Evolutionary conservation across 2,113 vertebrate species (phyloP).

Genomic region (Telmatochromis sp.): DNA sequence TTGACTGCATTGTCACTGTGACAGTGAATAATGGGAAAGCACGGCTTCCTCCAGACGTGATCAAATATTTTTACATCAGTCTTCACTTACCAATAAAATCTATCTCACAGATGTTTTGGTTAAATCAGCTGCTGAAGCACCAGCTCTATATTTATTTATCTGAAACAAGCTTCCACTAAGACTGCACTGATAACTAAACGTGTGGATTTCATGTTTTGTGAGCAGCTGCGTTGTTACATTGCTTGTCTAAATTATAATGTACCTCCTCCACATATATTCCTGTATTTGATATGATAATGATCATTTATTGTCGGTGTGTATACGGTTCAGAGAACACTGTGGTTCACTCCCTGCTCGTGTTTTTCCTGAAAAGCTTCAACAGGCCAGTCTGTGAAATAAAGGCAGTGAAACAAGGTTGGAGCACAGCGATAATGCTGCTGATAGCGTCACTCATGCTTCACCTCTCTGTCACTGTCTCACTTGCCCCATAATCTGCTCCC

Average conservation of each 20-base stretch:
- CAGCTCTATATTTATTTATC: neutral
- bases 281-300: neutral
- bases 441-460: slow-evolving; percentile 25
- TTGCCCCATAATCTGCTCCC: neutral
- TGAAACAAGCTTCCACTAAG: neutral
- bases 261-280: neutral
- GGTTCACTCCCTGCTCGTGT: neutral
- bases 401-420: neutral
- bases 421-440: slow-evolving; percentile 1
- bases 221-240: neutral
- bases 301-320: neutral
- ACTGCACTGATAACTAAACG: neutral
- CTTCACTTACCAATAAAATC: neutral
- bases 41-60: neutral
- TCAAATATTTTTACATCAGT: neutral
- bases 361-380: neutral
- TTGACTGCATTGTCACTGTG: neutral
- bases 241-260: neutral
- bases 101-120: neutral
- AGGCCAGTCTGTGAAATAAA: neutral
- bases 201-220: neutral
- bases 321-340: neutral
- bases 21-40: neutral
- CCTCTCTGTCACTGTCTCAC: slow-evolving; percentile 21
- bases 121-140: neutral